Base-by-base conservation (phyloP, 2,888 invertebrate genomes). In the Tyria jacobaeae region DNA sequence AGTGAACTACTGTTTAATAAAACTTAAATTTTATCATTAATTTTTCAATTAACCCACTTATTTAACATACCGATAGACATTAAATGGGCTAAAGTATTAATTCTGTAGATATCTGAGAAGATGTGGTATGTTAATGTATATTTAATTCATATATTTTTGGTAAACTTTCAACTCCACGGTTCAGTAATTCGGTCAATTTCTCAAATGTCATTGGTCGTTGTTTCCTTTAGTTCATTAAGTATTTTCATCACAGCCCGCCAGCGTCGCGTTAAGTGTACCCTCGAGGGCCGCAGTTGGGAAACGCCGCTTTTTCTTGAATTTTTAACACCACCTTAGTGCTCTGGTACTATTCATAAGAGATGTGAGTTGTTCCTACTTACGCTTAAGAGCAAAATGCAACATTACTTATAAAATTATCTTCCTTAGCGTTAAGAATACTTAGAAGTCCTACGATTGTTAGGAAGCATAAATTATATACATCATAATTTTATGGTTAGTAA, bases 291-390 rank as follows among this genome's bases (percentile, higher is more conserved):
- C 89, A 89, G 88, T 87, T 87, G 87, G 83, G 79, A 69, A 69
- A 66, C 79, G 79, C 70, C 79, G 82, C 80, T 84, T 88, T 89
- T 88, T 88, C 87, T 86, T 90, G 89, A 90, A 91, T 90, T 89
- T 90, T 90, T 91, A 90, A 89, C 85, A 78, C 73, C 75, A 57
- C 75, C 81, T 80, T 86, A 86, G 82, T 86, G 83, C 75, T 70
- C 58, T 61, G 78, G 79, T 71, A 58, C 70, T 81, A 80, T 79
- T 80, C 78, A 76, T 69, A 77, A 84, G 80, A 75, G 77, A 61
- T 50, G 9, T 64, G 71, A 71, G 67, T 59, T 70, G 55, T 68
- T 71, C 55, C 62, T 58, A 61, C 65, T 72, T 53, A 52, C 17
- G 51, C 44, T 61, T 68, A 65, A 66, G 72, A 62, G 62, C 60